These are phyloP conservation scores for Malurus leucopterus DNA, from an alignment of 2,797 vertebrate species.

Conservation along the genomic window DNA sequence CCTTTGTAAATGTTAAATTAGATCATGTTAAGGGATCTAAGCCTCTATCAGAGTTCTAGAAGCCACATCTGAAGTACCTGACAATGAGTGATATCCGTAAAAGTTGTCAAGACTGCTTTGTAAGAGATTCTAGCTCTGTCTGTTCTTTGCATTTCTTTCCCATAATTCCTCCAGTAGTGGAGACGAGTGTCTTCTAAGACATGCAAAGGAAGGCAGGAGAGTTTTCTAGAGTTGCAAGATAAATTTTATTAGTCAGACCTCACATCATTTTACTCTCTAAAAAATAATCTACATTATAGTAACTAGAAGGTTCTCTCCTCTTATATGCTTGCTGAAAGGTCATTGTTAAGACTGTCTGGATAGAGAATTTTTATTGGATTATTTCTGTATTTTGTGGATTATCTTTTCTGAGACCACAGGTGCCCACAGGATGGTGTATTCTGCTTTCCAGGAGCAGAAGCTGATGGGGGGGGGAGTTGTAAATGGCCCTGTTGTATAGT, in stretches of 20 bases:
- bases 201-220: neutral
- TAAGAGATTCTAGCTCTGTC: neutral
- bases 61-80: neutral
- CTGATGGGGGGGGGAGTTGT: neutral
- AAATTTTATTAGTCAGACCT: conserved; percentile 56
- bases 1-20: neutral
- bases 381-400: neutral
- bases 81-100: neutral
- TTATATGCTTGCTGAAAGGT: neutral
- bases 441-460: neutral
- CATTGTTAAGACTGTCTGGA: neutral
- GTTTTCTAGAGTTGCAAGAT: conserved; percentile 18
- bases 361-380: neutral
- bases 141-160: neutral
- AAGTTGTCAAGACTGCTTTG: neutral
- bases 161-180: neutral
- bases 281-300: conserved; percentile 37
- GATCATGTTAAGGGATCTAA: neutral
- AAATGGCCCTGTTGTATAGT: neutral
- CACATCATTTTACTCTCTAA: neutral
- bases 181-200: neutral
- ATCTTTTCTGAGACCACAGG: neutral
- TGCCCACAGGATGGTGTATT: neutral
- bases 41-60: neutral
- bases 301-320: conserved; percentile 4